Percentiles rank a stretch among this genome's conserved stretches.
Evolutionary conservation across 2,113 vertebrate species (phyloP).

Genomic region (Litocranius walleri): DNA sequence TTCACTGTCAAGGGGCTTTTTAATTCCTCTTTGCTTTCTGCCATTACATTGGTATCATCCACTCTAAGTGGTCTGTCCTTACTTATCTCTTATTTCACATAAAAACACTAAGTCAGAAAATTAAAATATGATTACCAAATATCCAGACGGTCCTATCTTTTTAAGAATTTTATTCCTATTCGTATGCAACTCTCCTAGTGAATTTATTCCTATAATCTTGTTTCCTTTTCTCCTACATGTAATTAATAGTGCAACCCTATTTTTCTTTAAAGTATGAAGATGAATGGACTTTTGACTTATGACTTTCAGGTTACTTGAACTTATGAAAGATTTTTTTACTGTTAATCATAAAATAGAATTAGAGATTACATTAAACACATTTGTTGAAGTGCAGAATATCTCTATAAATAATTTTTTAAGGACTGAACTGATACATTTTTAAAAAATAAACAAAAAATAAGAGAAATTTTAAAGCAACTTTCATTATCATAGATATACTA

Average conservation of each 20-base stretch:
- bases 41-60: background rate
- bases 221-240: background rate
- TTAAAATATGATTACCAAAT: background rate
- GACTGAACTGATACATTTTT: background rate
- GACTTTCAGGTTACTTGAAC: background rate
- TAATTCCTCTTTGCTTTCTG: background rate
- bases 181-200: background rate
- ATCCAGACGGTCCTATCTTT: background rate
- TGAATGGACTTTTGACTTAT: background rate
- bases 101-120: background rate
- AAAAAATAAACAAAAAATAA: background rate
- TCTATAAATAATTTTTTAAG: background rate
- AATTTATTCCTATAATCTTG: background rate
- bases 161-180: background rate
- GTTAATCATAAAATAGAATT: background rate
- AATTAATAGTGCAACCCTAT: background rate
- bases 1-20: background rate
- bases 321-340: background rate
- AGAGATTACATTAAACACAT: background rate
- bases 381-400: background rate
- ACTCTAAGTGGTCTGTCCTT: background rate
- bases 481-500: background rate
- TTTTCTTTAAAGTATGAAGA: background rate
- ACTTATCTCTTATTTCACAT: background rate
- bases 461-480: background rate